phyloP scores from a whole-genome alignment of 2,888 invertebrate genomes.

The Zygothrica quintamaculata region DNA sequence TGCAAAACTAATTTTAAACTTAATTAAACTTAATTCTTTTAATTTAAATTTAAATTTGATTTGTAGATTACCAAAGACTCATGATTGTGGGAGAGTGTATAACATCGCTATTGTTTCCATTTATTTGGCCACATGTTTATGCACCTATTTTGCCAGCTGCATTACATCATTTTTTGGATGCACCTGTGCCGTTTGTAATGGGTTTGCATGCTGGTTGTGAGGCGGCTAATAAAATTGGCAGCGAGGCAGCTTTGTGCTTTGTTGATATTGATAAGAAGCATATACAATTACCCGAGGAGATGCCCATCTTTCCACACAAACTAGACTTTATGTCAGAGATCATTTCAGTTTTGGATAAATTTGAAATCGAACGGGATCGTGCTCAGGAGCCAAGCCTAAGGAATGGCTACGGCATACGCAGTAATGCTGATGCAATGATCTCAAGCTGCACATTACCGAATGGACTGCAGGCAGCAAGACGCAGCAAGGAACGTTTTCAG shows the following conservation, averaged over 20 bases:
- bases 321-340: conserved; percentile 94
- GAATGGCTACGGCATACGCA: conserved; percentile 76
- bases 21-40: no score
- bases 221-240: conserved; percentile 88
- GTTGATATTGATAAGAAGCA: conserved; percentile 97
- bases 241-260: conserved; percentile 95
- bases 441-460: conserved; percentile 91
- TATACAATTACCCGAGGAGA: conserved; percentile 97
- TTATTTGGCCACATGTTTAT: conserved; percentile 99
- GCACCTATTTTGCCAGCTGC: conserved; percentile 98
- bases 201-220: conserved; percentile 89
- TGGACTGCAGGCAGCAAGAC: conserved; percentile 82
- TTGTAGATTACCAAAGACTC: conserved; percentile 95
- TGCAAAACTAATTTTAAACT: no score
- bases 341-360: conserved; percentile 89
- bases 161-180: conserved; percentile 97
- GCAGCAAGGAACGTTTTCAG: conserved; percentile 87
- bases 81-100: conserved; percentile 99
- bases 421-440: conserved; percentile 88
- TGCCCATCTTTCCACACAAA: conserved; percentile 96
- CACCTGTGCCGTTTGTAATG: conserved; percentile 99
- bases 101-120: conserved; percentile 95
- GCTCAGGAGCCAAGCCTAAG: conserved; percentile 77
- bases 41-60: no score
- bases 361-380: conserved; percentile 86